Evolutionary conservation across 2,113 vertebrate genomes (phyloP).

Genomic region (Pavo muticus): DNA sequence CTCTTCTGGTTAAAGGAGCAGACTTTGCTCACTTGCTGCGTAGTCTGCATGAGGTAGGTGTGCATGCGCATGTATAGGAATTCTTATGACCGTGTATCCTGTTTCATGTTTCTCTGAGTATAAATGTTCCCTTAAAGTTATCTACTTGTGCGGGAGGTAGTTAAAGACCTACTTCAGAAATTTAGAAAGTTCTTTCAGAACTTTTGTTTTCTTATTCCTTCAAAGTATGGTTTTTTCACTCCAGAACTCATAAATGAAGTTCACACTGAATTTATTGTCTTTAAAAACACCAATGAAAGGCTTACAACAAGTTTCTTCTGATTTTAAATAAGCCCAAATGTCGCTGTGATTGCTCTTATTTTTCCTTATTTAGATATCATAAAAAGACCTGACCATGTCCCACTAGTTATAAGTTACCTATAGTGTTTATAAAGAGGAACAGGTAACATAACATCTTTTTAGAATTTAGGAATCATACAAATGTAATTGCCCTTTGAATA

Average conservation of each 20-base stretch:
- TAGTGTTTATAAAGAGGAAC: not conserved
- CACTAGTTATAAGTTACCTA: not conserved
- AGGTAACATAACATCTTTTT: not conserved
- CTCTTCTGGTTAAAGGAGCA: not conserved
- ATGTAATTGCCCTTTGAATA: not conserved
- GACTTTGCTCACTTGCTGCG: not conserved
- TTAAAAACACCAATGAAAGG: not conserved
- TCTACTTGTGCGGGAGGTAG: not conserved
- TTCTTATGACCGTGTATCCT: not conserved
- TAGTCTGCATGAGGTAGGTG: not conserved
- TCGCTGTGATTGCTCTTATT: not conserved
- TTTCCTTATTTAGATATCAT: not conserved
- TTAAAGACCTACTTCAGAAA: not conserved
- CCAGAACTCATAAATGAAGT: not conserved
- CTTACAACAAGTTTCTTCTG: not conserved
- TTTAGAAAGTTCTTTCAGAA: not conserved
- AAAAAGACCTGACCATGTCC: not conserved
- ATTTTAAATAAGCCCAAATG: not conserved
- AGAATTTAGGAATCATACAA: not conserved
- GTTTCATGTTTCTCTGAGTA: not conserved
- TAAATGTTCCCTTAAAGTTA: not conserved
- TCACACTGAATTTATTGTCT: not conserved
- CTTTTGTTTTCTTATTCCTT: not conserved
- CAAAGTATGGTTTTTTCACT: not conserved
- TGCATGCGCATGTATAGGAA: not conserved